phyloP scores from a whole-genome alignment of 2,888 invertebrate species.

The Drosophila siamana region DNA sequence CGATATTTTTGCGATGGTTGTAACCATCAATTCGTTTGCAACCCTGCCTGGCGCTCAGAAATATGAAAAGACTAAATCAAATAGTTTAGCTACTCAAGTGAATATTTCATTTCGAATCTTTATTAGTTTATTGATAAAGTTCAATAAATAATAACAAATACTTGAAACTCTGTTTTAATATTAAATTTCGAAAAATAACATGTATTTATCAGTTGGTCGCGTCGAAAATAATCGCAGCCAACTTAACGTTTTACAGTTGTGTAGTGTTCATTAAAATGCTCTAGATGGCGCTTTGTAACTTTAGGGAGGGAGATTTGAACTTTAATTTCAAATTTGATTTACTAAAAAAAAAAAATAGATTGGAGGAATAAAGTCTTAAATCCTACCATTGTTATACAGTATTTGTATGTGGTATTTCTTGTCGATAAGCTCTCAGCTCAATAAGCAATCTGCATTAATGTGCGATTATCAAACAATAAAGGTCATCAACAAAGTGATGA shows the following conservation, averaged over 20 bases:
- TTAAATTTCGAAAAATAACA: too few species aligned
- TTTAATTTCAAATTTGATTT: background rate
- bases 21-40: background rate
- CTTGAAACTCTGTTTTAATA: too few species aligned
- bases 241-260: background rate
- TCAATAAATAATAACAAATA: too few species aligned
- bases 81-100: too few species aligned
- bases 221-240: background rate
- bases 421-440: background rate
- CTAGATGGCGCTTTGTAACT: background rate
- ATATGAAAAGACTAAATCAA: too few species aligned
- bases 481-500: constrained; percentile 51
- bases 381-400: background rate
- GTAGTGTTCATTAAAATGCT: background rate
- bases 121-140: too few species aligned
- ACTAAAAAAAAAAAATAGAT: background rate
- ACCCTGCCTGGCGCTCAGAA: constrained; percentile 32
- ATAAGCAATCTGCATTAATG: constrained; percentile 21
- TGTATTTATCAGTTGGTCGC: background rate
- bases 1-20: background rate
- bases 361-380: background rate
- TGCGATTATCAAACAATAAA: constrained; percentile 63
- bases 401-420: background rate
- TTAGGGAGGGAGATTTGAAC: background rate
- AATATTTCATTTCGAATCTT: too few species aligned